phyloP scores from a whole-genome alignment of 2,888 invertebrate genomes.

The Lumbricus terrestris region DNA sequence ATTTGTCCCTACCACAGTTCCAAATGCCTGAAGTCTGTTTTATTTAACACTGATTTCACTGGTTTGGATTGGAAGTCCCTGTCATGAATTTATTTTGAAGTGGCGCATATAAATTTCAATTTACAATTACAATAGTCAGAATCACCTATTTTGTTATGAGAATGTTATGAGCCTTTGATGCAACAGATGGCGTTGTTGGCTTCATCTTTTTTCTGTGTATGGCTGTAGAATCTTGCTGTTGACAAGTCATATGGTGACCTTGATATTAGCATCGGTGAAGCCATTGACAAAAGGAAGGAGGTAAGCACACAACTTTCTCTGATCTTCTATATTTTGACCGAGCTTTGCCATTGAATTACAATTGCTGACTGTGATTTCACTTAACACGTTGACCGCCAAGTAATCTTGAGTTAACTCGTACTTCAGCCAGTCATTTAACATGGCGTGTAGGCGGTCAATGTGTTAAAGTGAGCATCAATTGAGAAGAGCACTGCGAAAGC shows the following conservation, averaged over 20 bases:
- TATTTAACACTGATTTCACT: too few species aligned
- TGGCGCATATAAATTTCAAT: too few species aligned
- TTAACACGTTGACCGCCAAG: too few species aligned
- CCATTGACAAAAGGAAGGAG: slow-evolving; percentile 89
- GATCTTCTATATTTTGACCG: not conserved
- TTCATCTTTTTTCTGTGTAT: not conserved
- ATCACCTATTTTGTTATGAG: not conserved
- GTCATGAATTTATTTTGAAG: too few species aligned
- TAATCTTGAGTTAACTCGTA: too few species aligned
- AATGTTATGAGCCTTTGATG: not conserved
- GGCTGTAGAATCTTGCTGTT: slow-evolving; percentile 83
- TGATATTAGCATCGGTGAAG: slow-evolving; percentile 86
- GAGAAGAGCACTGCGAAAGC: not conserved
- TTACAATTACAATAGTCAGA: too few species aligned
- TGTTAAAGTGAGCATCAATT: not conserved
- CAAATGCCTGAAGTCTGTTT: too few species aligned
- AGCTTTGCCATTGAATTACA: not conserved
- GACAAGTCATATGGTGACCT: slow-evolving; percentile 96
- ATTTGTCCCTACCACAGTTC: too few species aligned
- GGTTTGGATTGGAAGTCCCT: too few species aligned
- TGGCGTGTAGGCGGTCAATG: too few species aligned
- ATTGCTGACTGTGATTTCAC: too few species aligned
- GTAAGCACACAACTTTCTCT: slow-evolving; percentile 38
- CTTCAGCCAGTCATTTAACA: too few species aligned
- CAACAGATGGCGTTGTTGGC: not conserved